These are phyloP conservation scores for Melanargia galathea DNA, from an alignment of 2,888 invertebrate genomes.

Conservation along the genomic window DNA sequence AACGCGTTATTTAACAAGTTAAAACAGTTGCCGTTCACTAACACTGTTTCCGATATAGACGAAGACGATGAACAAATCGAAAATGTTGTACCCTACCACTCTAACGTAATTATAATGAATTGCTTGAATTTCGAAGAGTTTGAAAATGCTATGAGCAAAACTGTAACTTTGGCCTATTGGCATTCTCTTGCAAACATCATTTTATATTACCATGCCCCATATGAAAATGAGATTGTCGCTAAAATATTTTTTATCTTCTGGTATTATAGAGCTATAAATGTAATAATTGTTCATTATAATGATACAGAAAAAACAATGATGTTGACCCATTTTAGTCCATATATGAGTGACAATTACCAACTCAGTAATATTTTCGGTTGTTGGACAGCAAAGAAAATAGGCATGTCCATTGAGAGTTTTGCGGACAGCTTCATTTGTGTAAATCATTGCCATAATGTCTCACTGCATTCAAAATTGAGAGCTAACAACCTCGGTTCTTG, in stretches of 20 bases:
- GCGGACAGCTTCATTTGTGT: slow-evolving; percentile 57
- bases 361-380: slow-evolving; percentile 57
- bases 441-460: slow-evolving; percentile 57
- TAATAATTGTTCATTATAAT: slow-evolving; percentile 55
- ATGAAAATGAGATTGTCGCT: slow-evolving; percentile 46
- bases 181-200: slow-evolving; percentile 61
- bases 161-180: slow-evolving; percentile 56
- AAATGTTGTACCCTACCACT: slow-evolving; percentile 53
- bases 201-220: slow-evolving; percentile 53
- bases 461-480: slow-evolving; percentile 54
- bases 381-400: slow-evolving; percentile 57
- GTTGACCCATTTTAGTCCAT: slow-evolving; percentile 58
- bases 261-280: slow-evolving; percentile 61
- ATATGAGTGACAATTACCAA: slow-evolving; percentile 50
- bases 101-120: slow-evolving; percentile 56
- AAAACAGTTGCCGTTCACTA: slow-evolving; percentile 48
- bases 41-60: slow-evolving; percentile 49
- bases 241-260: slow-evolving; percentile 63
- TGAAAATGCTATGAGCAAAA: slow-evolving; percentile 55
- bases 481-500: slow-evolving; percentile 62
- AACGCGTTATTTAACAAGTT: slow-evolving; percentile 54
- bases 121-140: slow-evolving; percentile 53
- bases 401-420: slow-evolving; percentile 53
- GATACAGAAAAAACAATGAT: slow-evolving; percentile 46
- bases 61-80: slow-evolving; percentile 54